Conservation (phyloP, 2,888 invertebrate genomes). For the Andricus quercusramuli region DNA sequence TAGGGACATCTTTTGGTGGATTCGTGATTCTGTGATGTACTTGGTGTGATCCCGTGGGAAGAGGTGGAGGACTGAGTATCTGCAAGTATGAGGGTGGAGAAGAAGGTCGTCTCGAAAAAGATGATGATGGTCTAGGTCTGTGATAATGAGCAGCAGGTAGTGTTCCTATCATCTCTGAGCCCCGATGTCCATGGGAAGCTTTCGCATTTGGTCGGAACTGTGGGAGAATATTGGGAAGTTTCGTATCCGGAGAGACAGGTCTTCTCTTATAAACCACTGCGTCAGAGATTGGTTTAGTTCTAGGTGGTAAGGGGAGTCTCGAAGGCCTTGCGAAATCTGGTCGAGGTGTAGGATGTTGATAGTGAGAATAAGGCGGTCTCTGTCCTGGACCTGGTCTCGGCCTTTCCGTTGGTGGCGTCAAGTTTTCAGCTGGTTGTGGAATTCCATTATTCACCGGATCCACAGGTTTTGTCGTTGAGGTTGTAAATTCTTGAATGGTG, state of each 20-base stretch:
- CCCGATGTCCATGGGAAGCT: conserved; percentile 79
- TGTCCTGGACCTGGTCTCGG: conserved; percentile 54
- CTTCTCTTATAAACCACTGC: conserved; percentile 57
- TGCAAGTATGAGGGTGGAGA: conserved; percentile 75
- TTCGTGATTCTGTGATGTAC: conserved; percentile 43
- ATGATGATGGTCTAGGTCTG: conserved; percentile 64
- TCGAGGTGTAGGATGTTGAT: conserved; percentile 50
- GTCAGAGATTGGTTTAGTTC: conserved; percentile 57
- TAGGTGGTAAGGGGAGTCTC: conserved; percentile 63
- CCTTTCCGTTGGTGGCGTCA: conserved; percentile 70
- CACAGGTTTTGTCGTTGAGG: conserved; percentile 51
- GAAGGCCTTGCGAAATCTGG: conserved; percentile 59
- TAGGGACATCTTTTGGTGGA: conserved; percentile 56
- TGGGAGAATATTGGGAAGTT: conserved; percentile 84
- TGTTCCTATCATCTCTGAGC: conserved; percentile 71
- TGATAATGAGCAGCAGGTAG: conserved; percentile 64
- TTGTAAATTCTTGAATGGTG: conserved; percentile 64
- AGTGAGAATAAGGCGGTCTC: conserved; percentile 68
- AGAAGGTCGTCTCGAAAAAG: conserved; percentile 70
- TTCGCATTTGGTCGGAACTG: conserved; percentile 86
- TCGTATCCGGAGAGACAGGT: conserved; percentile 63
- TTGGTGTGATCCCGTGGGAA: conserved; percentile 53
- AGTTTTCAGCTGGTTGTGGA: conserved; percentile 69
- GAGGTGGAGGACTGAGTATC: conserved; percentile 80
- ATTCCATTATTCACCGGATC: conserved; percentile 47